Evolutionary conservation across 2,113 vertebrate species (phyloP).

Genomic region (Bubalus kerabau): DNA sequence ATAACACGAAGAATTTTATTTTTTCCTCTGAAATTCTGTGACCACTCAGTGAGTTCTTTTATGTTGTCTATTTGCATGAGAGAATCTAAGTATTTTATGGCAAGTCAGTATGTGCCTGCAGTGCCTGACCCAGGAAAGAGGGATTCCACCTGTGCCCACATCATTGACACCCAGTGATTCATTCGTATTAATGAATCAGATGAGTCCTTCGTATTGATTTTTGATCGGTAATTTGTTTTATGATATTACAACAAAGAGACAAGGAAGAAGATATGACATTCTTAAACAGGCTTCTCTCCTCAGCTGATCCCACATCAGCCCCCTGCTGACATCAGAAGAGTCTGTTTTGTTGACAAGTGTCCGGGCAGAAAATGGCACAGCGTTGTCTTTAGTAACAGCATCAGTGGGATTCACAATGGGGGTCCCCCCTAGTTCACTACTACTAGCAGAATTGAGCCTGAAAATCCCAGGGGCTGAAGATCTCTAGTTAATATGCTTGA

Average conservation of each 20-base stretch:
- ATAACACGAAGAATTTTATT: background rate
- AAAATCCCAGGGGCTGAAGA: background rate
- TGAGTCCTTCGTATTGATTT: background rate
- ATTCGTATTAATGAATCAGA: background rate
- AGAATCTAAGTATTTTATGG: background rate
- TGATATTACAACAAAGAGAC: background rate
- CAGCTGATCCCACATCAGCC: background rate
- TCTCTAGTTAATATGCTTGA: background rate
- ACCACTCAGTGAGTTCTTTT: background rate
- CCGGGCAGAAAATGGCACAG: background rate
- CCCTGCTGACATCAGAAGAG: background rate
- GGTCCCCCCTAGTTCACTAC: background rate
- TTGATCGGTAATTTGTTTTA: background rate
- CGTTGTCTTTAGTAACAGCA: background rate
- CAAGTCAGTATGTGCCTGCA: background rate
- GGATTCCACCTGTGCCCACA: background rate
- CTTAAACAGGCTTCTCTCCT: background rate
- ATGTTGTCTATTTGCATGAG: background rate
- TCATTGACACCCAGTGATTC: background rate
- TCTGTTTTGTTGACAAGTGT: background rate
- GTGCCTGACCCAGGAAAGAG: background rate
- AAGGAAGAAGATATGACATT: background rate
- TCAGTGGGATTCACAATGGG: background rate
- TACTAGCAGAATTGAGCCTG: background rate
- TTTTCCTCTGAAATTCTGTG: background rate